Conservation (phyloP, 2,888 invertebrate genomes). For the Campoplex capitator region DNA sequence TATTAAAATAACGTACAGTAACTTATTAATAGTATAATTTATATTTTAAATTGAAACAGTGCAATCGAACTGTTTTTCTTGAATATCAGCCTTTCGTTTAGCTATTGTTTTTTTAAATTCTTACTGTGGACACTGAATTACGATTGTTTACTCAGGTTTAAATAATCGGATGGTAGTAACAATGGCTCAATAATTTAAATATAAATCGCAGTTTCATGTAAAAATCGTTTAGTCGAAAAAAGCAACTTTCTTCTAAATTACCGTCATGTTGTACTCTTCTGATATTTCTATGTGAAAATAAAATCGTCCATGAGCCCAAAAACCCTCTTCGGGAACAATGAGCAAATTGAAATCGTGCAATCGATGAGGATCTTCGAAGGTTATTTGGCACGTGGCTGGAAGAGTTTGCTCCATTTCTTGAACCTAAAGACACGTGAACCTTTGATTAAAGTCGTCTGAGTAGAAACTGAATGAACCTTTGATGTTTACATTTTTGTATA, state of each 20-base stretch:
- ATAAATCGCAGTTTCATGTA: neutral
- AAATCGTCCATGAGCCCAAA: conserved; percentile 95
- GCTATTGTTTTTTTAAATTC: too few relatives aligned
- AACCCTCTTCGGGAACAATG: conserved; percentile 94
- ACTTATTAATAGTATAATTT: neutral
- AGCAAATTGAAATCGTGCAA: conserved; percentile 92
- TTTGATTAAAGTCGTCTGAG: neutral
- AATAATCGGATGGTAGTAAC: neutral
- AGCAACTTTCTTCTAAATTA: conserved; percentile 85
- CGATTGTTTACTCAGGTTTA: neutral
- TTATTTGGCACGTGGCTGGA: conserved; percentile 91
- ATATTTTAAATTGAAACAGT: too few relatives aligned
- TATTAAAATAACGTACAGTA: neutral
- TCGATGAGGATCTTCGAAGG: conserved; percentile 93
- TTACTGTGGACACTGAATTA: neutral
- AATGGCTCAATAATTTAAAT: neutral
- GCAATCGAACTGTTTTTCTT: too few relatives aligned
- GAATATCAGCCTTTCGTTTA: too few relatives aligned
- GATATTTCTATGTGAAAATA: conserved; percentile 94
- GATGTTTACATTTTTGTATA: too few relatives aligned
- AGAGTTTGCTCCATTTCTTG: conserved; percentile 95
- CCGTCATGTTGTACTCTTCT: conserved; percentile 98
- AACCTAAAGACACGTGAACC: conserved; percentile 82
- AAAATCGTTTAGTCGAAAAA: too few relatives aligned
- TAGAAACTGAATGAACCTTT: too few relatives aligned